These are phyloP conservation scores for Morone saxatilis DNA, from an alignment of 2,113 vertebrate genomes.

Conservation along the genomic window DNA sequence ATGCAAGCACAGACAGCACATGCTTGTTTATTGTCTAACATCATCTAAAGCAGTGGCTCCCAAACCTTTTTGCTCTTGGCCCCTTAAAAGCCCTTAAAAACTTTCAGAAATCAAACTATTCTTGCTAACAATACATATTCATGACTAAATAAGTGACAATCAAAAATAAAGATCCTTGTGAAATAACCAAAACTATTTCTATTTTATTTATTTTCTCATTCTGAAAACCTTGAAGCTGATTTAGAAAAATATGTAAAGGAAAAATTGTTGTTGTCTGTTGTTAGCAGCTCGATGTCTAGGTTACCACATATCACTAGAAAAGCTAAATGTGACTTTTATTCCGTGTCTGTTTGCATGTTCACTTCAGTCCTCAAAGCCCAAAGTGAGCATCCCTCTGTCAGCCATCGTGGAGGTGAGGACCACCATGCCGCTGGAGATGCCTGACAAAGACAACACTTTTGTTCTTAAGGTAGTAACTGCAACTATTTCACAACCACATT, in stretches of 20 bases:
- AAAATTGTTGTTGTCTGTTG: neutral
- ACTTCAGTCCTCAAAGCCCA: constrained; percentile 93
- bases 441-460: constrained; percentile 98
- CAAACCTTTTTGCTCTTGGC: neutral
- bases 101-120: too few relatives aligned
- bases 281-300: neutral
- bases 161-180: neutral
- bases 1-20: neutral
- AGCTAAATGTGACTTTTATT: neutral
- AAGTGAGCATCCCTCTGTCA: constrained; percentile 94
- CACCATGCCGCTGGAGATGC: constrained; percentile 99
- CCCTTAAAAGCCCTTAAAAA: neutral
- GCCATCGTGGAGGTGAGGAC: constrained; percentile 97
- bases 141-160: neutral
- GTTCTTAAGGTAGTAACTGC: constrained; percentile 91
- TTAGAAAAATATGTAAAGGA: neutral
- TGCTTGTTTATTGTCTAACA: neutral
- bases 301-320: neutral
- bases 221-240: neutral
- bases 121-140: neutral
- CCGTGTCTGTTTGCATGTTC: constrained; percentile 20
- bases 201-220: neutral
- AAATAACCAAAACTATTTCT: neutral
- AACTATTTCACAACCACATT: neutral
- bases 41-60: neutral